These are phyloP conservation scores for Gari tellinella DNA, from an alignment of 2,888 invertebrate species.

Conservation along the genomic window DNA sequence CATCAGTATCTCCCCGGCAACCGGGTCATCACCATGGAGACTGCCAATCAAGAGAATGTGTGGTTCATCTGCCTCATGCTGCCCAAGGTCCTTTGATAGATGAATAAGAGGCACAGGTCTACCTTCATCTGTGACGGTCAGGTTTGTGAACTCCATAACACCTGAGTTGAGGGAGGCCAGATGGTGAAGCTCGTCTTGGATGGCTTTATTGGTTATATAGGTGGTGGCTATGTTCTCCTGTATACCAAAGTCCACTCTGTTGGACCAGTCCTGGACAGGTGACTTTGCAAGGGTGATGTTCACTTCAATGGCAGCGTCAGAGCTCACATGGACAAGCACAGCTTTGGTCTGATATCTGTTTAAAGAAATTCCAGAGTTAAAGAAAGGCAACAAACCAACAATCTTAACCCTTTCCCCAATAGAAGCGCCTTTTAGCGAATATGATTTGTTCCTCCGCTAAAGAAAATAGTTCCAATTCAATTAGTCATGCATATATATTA, in stretches of 20 bases:
- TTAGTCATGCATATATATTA: too few species aligned
- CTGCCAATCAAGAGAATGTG: slow-evolving; percentile 94
- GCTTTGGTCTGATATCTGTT: slow-evolving; percentile 85
- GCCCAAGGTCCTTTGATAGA: slow-evolving; percentile 59
- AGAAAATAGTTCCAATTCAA: too few species aligned
- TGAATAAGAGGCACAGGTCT: slow-evolving; percentile 67
- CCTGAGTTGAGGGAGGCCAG: slow-evolving; percentile 89
- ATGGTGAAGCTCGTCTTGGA: slow-evolving; percentile 88
- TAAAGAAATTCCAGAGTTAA: slow-evolving; percentile 21
- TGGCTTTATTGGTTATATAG: slow-evolving; percentile 89
- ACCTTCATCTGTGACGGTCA: slow-evolving; percentile 58
- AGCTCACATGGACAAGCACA: slow-evolving; percentile 88
- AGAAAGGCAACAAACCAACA: not conserved
- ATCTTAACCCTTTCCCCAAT: too few species aligned
- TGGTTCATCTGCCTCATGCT: slow-evolving; percentile 87
- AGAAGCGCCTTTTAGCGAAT: too few species aligned
- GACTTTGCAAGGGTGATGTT: slow-evolving; percentile 90
- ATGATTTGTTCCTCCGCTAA: too few species aligned
- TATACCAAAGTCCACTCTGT: slow-evolving; percentile 83
- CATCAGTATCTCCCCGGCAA: slow-evolving; percentile 80
- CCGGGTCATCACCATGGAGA: slow-evolving; percentile 80
- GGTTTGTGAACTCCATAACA: slow-evolving; percentile 85
- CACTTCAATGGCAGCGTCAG: slow-evolving; percentile 87
- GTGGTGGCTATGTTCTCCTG: slow-evolving; percentile 85
- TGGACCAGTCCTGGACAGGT: slow-evolving; percentile 89